These are phyloP conservation scores for Schizothorax lantsangensis DNA, from an alignment of 2,797 vertebrate species.

Conservation along the genomic window DNA sequence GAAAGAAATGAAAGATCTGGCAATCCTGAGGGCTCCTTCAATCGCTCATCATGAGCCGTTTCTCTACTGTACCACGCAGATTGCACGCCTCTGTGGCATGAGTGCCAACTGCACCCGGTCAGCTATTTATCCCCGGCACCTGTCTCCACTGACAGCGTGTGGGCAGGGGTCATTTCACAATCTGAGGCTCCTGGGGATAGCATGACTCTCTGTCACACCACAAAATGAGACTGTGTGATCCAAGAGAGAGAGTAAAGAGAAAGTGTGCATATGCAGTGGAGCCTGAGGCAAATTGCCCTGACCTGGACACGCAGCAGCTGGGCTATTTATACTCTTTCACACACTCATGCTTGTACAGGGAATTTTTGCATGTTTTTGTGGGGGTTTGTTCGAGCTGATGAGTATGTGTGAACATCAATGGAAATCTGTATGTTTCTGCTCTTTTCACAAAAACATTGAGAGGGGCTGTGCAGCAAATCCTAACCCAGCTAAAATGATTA, in stretches of 20 bases:
- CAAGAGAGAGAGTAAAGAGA: slow-evolving; percentile 39
- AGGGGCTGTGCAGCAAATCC: not conserved
- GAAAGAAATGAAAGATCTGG: slow-evolving; percentile 13
- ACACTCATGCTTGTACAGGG: not conserved
- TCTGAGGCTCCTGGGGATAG: slow-evolving; percentile 28
- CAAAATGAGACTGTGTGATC: slow-evolving; percentile 48
- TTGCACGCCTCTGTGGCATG: slow-evolving; percentile 14
- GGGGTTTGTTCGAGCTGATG: not conserved
- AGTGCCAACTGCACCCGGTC: slow-evolving; percentile 39
- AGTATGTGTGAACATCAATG: not conserved
- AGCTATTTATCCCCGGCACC: slow-evolving; percentile 53
- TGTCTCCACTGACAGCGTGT: slow-evolving; percentile 44
- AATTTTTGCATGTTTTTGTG: slow-evolving; percentile 22
- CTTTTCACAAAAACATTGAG: not conserved
- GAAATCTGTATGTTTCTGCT: not conserved
- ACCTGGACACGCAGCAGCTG: slow-evolving; percentile 27
- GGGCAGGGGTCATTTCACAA: slow-evolving; percentile 53
- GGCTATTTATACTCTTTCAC: slow-evolving; percentile 31
- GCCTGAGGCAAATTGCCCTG: slow-evolving; percentile 45
- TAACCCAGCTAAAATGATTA: not conserved
- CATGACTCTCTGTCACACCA: slow-evolving; percentile 44
- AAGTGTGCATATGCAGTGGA: slow-evolving; percentile 22
- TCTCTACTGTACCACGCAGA: slow-evolving; percentile 30
- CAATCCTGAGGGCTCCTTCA: slow-evolving; percentile 24
- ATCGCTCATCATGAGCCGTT: not conserved